Evolutionary conservation across 1,140 invertebrate genomes (phyloP).

Genomic region (Lepidurus couesii): DNA sequence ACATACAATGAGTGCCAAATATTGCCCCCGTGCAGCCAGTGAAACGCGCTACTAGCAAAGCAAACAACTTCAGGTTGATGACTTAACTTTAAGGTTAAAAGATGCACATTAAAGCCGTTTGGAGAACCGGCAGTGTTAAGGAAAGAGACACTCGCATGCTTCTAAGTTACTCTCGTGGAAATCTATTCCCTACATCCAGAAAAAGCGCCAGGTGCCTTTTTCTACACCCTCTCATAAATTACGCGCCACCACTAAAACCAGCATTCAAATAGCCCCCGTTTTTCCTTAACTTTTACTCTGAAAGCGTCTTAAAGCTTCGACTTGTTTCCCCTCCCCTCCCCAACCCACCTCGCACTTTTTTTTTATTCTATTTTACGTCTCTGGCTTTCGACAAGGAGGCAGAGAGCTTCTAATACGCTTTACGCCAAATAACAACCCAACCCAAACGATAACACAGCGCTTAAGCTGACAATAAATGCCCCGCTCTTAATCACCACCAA

Average conservation of each 20-base stretch:
- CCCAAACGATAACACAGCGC: slow-evolving; percentile 3
- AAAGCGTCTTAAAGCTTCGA: neutral
- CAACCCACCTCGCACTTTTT: neutral
- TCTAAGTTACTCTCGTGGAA: neutral
- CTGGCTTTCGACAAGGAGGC: neutral
- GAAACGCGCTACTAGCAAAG: too few species aligned
- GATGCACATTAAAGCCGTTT: neutral
- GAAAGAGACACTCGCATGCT: neutral
- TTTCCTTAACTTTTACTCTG: neutral
- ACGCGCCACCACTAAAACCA: slow-evolving; percentile 16
- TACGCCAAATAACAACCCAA: slow-evolving; percentile 19
- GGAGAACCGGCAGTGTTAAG: neutral
- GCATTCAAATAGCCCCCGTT: slow-evolving; percentile 17
- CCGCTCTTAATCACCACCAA: neutral
- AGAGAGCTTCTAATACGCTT: neutral
- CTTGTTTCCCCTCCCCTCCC: neutral
- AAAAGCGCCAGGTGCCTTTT: slow-evolving; percentile 21
- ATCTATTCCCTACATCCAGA: neutral
- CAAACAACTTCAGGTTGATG: too few species aligned
- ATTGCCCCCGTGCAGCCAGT: too few species aligned
- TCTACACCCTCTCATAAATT: slow-evolving; percentile 17
- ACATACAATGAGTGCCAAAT: too few species aligned
- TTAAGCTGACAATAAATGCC: slow-evolving; percentile 14
- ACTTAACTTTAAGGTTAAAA: too few species aligned
- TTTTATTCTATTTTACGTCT: neutral